phyloP scores from a whole-genome alignment of 2,113 vertebrate genomes.

The Hypocryptadius cinnamomeus region DNA sequence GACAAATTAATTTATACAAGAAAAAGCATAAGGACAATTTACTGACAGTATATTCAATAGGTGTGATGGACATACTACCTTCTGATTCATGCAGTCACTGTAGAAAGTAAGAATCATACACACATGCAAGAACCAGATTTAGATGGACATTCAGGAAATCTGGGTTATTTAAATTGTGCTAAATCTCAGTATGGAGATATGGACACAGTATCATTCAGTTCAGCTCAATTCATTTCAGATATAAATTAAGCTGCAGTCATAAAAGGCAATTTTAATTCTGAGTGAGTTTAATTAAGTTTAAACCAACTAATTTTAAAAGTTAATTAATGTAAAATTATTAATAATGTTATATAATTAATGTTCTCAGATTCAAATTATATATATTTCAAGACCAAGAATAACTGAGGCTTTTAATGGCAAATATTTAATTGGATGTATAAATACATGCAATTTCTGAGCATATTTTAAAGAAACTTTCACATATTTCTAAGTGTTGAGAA shows the following conservation, averaged over 20 bases:
- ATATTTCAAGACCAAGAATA: background rate
- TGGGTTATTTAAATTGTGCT: background rate
- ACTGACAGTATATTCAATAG: background rate
- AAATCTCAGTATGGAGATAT: background rate
- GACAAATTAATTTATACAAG: background rate
- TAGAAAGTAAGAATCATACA: background rate
- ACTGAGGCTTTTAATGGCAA: background rate
- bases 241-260: background rate
- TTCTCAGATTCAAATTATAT: background rate
- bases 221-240: background rate
- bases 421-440: background rate
- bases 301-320: background rate
- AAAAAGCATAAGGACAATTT: background rate
- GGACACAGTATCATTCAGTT: background rate
- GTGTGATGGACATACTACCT: background rate
- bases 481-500: background rate
- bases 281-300: conserved; percentile 25
- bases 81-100: background rate
- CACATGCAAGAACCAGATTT: background rate
- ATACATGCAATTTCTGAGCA: background rate
- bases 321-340: background rate
- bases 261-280: conserved; percentile 15
- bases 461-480: background rate
- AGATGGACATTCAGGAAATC: background rate
- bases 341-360: background rate